Percentiles rank a stretch among this genome's conserved stretches.
These are phyloP conservation scores for Ptilorrhoa leucosticta DNA, from an alignment of 2,113 vertebrate genomes.

Conservation along the genomic window DNA sequence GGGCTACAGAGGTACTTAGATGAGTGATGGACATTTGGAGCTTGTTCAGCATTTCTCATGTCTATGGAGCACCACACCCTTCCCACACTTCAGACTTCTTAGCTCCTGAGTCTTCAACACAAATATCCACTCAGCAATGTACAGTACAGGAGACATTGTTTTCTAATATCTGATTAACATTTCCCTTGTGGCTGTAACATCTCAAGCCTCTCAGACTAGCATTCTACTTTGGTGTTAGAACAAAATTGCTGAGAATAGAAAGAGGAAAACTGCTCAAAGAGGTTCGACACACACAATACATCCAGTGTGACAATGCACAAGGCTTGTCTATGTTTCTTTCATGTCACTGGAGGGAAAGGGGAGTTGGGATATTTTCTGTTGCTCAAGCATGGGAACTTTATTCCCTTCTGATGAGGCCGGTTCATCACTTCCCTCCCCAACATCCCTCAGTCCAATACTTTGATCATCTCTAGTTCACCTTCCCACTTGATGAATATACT, in stretches of 20 bases:
- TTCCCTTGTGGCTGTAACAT: neutral
- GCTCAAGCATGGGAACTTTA: neutral
- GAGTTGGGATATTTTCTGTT: neutral
- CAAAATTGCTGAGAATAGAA: neutral
- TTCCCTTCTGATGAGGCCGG: neutral
- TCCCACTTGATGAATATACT: neutral
- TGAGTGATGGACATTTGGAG: neutral
- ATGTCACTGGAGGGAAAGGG: neutral
- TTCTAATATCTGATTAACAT: neutral
- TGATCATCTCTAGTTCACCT: neutral
- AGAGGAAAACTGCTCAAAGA: neutral
- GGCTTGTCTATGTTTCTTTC: neutral
- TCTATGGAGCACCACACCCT: neutral
- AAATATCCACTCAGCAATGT: neutral
- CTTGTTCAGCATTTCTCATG: neutral
- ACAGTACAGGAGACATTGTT: neutral
- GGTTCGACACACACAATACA: neutral
- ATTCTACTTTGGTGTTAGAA: neutral
- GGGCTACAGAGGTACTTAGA: neutral
- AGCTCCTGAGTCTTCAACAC: neutral
- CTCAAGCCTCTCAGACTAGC: neutral
- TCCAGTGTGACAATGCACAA: neutral
- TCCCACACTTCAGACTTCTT: neutral
- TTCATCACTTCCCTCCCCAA: neutral
- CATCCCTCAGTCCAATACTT: neutral